phyloP scores from a whole-genome alignment of 1,140 invertebrate genomes.

The Panagrolaimus sp. region DNA sequence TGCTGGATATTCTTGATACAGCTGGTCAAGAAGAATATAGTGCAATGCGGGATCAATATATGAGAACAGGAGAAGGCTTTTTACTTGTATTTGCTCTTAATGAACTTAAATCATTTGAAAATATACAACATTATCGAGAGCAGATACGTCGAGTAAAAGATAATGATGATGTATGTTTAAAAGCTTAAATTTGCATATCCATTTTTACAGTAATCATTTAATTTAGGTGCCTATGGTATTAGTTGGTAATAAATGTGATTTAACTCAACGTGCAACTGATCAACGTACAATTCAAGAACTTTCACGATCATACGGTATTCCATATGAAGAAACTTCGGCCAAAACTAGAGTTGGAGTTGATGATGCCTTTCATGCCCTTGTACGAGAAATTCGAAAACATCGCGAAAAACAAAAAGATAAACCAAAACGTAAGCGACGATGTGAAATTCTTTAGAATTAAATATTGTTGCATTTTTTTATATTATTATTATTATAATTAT shows the following conservation, averaged over 20 bases:
- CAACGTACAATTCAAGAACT: slow-evolving; percentile 81
- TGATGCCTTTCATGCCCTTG: slow-evolving; percentile 97
- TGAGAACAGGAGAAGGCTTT: slow-evolving; percentile 67
- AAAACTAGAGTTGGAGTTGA: slow-evolving; percentile 98
- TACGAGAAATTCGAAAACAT: slow-evolving; percentile 86
- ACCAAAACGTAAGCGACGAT: slow-evolving; percentile 47
- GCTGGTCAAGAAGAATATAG: slow-evolving; percentile 80
- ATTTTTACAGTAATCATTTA: not conserved
- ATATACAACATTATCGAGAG: slow-evolving; percentile 88
- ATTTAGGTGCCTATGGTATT: slow-evolving; percentile 62
- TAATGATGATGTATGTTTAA: slow-evolving; percentile 86
- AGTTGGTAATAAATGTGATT: slow-evolving; percentile 97
- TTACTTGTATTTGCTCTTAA: slow-evolving; percentile 77
- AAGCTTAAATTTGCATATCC: slow-evolving; percentile 57
- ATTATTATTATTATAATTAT: slow-evolving; percentile 13
- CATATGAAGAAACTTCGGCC: slow-evolving; percentile 95
- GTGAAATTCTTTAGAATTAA: slow-evolving; percentile 36
- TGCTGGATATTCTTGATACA: slow-evolving; percentile 95
- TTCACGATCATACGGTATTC: slow-evolving; percentile 90
- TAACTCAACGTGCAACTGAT: slow-evolving; percentile 80
- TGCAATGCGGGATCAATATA: slow-evolving; percentile 68
- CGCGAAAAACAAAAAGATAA: slow-evolving; percentile 62
- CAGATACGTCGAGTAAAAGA: slow-evolving; percentile 96
- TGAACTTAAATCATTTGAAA: slow-evolving; percentile 97
- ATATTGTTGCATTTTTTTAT: not conserved